Evolutionary conservation across 2,888 invertebrate species (phyloP), one percentile per base, ranked within the genome.

Genomic region (Netelia melanura): DNA sequence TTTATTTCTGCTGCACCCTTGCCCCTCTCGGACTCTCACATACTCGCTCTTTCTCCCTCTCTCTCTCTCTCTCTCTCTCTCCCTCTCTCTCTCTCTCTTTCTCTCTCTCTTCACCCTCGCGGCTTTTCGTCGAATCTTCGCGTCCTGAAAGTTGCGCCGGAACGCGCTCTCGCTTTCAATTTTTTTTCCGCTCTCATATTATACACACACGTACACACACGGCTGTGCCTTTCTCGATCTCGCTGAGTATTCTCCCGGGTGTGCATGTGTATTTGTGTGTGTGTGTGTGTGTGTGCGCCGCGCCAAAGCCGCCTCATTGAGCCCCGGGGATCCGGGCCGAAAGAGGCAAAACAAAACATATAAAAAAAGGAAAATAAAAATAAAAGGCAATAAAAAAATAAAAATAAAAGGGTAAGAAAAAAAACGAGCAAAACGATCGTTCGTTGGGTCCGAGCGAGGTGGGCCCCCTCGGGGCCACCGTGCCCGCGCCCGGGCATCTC

Each of bases 51-150:
- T 5, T 30, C 30, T 5, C 5, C 5, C 30, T 30, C 30, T 71
- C 44, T 84, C 83, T 71, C 44, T 84, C 83, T 81, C 86, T 71
- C 76, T 58, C 74, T 72, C 43, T 25, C 81, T 56, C 84, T 76
- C 21, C 58, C 71, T 56, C 54, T 79, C 83, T 71, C 44, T 84
- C 83, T 81, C 86, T 71, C 76, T 58, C 74, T 72, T 30, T 25
- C 81, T 56, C 84, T 76, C 21, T 64, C 71, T 56, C 54, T 79
- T 58, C 67, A 61, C 54, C 72, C 43, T 79, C 76, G 23, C 81
- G 84, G 88, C 79, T 90, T 90, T 89, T 87, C 87, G 86, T 85
- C 87, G 88, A 88, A 89, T 82, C 88, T 84, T 80, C 86, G 87
- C 87, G 81, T 84, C 86, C 81, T 54, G 71, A 25, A 70, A 76